Evolutionary conservation across 2,888 invertebrate species (phyloP).

Genomic region (Drosophila kambysellisi): DNA sequence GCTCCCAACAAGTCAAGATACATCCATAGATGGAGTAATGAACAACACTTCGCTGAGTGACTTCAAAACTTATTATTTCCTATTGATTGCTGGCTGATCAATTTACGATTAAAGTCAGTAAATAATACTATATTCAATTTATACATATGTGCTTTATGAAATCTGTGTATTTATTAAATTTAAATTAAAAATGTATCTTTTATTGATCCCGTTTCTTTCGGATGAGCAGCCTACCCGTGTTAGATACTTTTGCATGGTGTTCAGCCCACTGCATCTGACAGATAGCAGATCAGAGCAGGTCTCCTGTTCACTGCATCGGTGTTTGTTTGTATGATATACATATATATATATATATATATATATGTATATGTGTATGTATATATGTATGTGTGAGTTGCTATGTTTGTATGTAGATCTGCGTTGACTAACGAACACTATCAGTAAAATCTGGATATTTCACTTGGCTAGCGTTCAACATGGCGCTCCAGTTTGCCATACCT

Average conservation of each 20-base stretch:
- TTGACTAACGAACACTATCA: constrained; percentile 69
- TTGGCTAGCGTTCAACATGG: constrained; percentile 69
- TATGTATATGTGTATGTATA: not conserved
- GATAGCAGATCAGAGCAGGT: not conserved
- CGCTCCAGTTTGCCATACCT: constrained; percentile 20
- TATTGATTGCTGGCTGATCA: not conserved
- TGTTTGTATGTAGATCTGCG: constrained; percentile 19
- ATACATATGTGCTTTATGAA: no score
- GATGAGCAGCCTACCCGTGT: not conserved
- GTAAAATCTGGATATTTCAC: constrained; percentile 72
- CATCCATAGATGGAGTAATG: not conserved
- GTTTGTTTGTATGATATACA: no score
- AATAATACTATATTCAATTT: no score
- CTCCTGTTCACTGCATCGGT: not conserved
- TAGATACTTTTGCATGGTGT: not conserved
- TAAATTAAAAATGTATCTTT: not conserved
- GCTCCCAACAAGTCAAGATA: not conserved
- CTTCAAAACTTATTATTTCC: not conserved
- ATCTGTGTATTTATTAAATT: not conserved
- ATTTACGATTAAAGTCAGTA: not conserved
- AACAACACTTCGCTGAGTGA: not conserved
- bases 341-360: not conserved
- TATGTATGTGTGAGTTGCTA: not conserved
- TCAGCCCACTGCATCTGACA: constrained; percentile 12
- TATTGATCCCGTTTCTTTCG: not conserved